Conservation (phyloP, 92 coral and sea anemone genomes). For the Porites divaricata region DNA sequence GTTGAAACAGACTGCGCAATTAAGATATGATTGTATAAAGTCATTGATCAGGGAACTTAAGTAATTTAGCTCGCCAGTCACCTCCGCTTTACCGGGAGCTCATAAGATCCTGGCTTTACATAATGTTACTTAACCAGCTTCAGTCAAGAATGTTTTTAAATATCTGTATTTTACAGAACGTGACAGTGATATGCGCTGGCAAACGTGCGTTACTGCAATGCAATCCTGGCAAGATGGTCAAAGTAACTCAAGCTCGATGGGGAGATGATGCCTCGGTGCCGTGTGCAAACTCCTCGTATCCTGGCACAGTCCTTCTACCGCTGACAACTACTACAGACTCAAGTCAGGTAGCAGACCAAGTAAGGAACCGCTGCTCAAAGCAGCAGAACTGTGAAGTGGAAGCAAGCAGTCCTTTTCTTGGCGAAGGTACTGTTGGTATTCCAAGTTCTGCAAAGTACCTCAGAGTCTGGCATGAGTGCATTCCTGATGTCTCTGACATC, state of each 20-base stretch:
- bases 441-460: constrained; percentile 77
- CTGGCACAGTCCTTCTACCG: constrained; percentile 55
- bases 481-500: constrained; percentile 72
- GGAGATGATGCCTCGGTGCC: constrained; percentile 83
- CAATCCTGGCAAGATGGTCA: constrained; percentile 64
- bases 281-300: constrained; percentile 71
- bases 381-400: constrained; percentile 69
- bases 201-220: constrained; percentile 65
- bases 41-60: background rate
- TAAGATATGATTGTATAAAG: background rate
- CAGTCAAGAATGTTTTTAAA: background rate
- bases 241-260: constrained; percentile 91
- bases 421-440: constrained; percentile 39
- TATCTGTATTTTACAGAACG: constrained; percentile 47
- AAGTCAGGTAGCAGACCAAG: constrained; percentile 66
- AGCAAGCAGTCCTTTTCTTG: constrained; percentile 66
- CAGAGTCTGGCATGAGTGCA: constrained; percentile 90
- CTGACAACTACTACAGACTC: constrained; percentile 68
- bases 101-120: no score
- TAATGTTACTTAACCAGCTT: background rate
- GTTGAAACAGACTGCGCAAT: background rate
- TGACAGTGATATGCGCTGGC: constrained; percentile 83
- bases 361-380: constrained; percentile 70
- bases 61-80: no score
- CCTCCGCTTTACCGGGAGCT: no score